Conservation (phyloP, 2,113 vertebrate genomes). For the Electrona antarctica region DNA sequence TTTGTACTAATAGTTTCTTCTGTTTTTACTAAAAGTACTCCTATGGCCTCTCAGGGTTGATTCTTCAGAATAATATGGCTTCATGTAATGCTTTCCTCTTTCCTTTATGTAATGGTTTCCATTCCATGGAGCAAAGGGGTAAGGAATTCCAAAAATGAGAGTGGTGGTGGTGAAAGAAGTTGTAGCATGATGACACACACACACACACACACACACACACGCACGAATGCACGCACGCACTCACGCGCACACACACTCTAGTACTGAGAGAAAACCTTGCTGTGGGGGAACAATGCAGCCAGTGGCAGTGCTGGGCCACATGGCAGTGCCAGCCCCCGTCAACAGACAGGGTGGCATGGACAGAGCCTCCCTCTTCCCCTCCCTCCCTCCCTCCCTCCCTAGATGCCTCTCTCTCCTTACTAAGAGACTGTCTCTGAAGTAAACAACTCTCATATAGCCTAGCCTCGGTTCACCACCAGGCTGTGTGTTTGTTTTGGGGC, state of each 20-base stretch:
- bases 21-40: no score
- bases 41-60: no score
- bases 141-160: no score
- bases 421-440: slow-evolving; percentile 27
- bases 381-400: background rate
- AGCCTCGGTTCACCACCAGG: background rate
- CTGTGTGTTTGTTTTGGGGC: background rate
- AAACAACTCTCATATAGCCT: slow-evolving; percentile 9
- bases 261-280: slow-evolving; percentile 57
- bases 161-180: no score
- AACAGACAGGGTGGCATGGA: slow-evolving; percentile 1
- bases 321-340: slow-evolving; percentile 62
- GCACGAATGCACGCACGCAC: background rate
- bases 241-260: background rate
- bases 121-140: no score
- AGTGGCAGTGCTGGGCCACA: slow-evolving; percentile 41
- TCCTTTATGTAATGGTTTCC: no score
- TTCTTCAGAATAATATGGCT: no score
- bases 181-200: background rate
- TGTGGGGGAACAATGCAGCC: slow-evolving; percentile 43
- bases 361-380: slow-evolving; percentile 15
- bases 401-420: slow-evolving; percentile 15
- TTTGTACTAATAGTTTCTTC: no score
- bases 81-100: no score
- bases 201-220: background rate